Conservation (phyloP, 2,888 invertebrate genomes). For the Anthophora plumipes region DNA sequence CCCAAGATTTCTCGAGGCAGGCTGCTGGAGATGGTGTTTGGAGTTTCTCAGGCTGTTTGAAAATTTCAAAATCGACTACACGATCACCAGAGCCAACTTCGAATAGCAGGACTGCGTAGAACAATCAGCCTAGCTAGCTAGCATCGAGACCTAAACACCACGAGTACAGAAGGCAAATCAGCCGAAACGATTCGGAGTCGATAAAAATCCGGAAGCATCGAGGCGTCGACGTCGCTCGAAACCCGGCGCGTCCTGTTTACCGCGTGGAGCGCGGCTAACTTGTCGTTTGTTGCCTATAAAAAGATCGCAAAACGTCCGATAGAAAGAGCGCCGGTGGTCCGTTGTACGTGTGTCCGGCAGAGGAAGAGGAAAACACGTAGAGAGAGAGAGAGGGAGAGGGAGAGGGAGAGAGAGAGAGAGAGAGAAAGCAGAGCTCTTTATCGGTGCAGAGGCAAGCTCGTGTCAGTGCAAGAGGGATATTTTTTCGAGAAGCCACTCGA, state of each 20-base stretch:
- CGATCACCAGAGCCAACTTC: background rate
- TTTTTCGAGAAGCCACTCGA: slow-evolving; percentile 66
- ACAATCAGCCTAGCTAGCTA: too few relatives aligned
- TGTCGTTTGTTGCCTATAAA: slow-evolving; percentile 58
- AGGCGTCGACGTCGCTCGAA: slow-evolving; percentile 47
- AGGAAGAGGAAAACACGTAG: background rate
- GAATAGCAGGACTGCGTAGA: too few relatives aligned
- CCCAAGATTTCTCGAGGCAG: background rate
- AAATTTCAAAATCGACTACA: background rate
- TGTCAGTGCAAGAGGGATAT: slow-evolving; percentile 48
- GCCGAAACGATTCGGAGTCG: slow-evolving; percentile 12
- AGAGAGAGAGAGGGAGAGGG: background rate
- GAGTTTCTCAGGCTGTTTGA: background rate
- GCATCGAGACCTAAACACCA: too few relatives aligned
- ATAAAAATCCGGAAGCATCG: slow-evolving; percentile 31
- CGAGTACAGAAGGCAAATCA: background rate
- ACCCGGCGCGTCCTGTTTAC: slow-evolving; percentile 56
- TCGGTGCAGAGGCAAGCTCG: slow-evolving; percentile 16
- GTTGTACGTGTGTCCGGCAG: too few relatives aligned
- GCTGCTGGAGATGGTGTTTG: background rate
- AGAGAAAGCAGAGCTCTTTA: slow-evolving; percentile 20
- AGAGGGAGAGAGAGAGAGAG: background rate
- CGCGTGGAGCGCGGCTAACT: slow-evolving; percentile 67
- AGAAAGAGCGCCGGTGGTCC: slow-evolving; percentile 50
- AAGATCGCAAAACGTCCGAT: slow-evolving; percentile 57